phyloP scores from a whole-genome alignment of 2,113 vertebrate genomes.

The Lepidothrix coronata region DNA sequence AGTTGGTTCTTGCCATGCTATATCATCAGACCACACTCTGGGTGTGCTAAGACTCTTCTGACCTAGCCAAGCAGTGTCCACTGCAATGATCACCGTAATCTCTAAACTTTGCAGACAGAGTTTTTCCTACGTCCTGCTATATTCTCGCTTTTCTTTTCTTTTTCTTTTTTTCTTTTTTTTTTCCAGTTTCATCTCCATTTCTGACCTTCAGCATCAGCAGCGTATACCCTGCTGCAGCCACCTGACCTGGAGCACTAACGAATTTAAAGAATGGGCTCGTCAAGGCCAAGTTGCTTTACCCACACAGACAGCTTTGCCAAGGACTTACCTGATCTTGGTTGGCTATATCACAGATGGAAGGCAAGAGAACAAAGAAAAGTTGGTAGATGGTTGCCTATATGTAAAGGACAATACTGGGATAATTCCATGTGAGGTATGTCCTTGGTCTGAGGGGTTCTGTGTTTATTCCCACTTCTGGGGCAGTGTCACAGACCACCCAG shows the following conservation, averaged over 20 bases:
- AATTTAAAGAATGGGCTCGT: constrained; percentile 74
- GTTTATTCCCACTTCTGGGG: neutral
- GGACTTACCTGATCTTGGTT: constrained; percentile 80
- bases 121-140: neutral
- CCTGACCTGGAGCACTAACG: constrained; percentile 79
- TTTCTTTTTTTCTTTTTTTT: neutral
- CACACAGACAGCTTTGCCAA: constrained; percentile 47
- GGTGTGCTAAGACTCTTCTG: neutral
- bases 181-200: constrained; percentile 74
- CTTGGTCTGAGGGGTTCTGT: neutral
- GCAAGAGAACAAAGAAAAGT: constrained; percentile 6
- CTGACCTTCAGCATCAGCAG: constrained; percentile 77
- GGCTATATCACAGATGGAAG: constrained; percentile 73
- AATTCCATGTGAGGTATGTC: constrained; percentile 77
- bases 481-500: neutral
- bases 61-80: neutral
- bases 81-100: neutral
- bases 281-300: constrained; percentile 60
- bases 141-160: neutral
- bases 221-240: constrained; percentile 78
- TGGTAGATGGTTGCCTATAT: constrained; percentile 65
- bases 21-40: neutral
- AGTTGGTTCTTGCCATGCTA: neutral
- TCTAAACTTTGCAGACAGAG: neutral
- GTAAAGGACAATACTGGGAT: constrained; percentile 76